A percentile compares a stretch with the other conserved stretches of the same genome.
These are phyloP conservation scores for Zonitis immaculata DNA, from an alignment of 2,888 invertebrate species.

Conservation along the genomic window DNA sequence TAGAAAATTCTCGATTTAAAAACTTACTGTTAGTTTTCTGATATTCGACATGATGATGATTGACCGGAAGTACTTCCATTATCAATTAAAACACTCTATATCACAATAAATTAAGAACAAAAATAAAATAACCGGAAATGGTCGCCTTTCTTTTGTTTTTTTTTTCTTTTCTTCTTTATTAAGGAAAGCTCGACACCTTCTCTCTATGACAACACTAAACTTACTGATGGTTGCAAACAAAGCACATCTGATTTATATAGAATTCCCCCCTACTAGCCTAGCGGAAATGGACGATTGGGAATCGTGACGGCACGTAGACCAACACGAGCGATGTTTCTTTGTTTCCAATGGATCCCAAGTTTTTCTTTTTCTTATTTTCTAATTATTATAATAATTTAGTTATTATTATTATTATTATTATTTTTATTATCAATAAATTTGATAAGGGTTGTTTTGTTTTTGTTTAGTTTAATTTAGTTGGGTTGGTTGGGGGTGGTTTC, in stretches of 20 bases:
- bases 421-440: too few relatives aligned
- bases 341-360: conserved; percentile 11
- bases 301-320: conserved; percentile 22
- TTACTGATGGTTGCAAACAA: too few relatives aligned
- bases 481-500: too few relatives aligned
- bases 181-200: conserved; percentile 23
- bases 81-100: conserved; percentile 36
- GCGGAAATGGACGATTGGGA: conserved; percentile 12
- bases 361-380: too few relatives aligned
- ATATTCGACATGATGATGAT: conserved; percentile 39
- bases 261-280: conserved; percentile 7
- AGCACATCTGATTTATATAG: conserved; percentile 22
- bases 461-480: too few relatives aligned
- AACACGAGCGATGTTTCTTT: conserved; percentile 27
- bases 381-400: too few relatives aligned
- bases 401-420: too few relatives aligned
- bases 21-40: conserved; percentile 42
- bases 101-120: conserved; percentile 34
- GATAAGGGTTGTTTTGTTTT: too few relatives aligned
- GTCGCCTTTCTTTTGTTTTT: conserved; percentile 30
- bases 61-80: conserved; percentile 42
- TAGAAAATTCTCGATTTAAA: too few relatives aligned
- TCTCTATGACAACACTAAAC: background rate
- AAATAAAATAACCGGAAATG: conserved; percentile 28
- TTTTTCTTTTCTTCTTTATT: too few relatives aligned